Percentiles rank a stretch among this genome's conserved stretches.
These are phyloP conservation scores for Macquaria ambigua DNA, from an alignment of 2,113 vertebrate genomes.

Conservation along the genomic window DNA sequence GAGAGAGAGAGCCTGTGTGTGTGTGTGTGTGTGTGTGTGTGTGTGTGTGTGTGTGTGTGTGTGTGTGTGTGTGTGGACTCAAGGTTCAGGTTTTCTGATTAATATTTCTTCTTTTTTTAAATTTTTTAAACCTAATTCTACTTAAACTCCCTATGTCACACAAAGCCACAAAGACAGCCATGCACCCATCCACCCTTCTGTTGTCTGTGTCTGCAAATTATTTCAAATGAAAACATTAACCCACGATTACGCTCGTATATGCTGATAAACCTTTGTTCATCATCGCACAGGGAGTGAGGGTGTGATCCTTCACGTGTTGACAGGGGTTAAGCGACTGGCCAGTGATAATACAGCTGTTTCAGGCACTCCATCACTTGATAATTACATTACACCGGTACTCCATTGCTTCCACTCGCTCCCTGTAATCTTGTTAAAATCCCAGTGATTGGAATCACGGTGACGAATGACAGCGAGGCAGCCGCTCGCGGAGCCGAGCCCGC, in stretches of 20 bases:
- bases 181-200: not conserved
- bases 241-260: not conserved
- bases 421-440: slow-evolving; percentile 82
- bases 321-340: slow-evolving; percentile 82
- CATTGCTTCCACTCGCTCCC: slow-evolving; percentile 77
- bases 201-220: not conserved
- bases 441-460: slow-evolving; percentile 78
- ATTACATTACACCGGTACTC: slow-evolving; percentile 80
- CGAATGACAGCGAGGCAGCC: slow-evolving; percentile 54
- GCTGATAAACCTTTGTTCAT: slow-evolving; percentile 29
- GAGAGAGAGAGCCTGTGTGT: slow-evolving; percentile 1
- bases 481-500: slow-evolving; percentile 40
- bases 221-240: not conserved
- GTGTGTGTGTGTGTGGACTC: not conserved
- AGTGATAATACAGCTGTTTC: slow-evolving; percentile 80
- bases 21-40: not conserved
- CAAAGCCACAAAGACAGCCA: not conserved
- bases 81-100: slow-evolving; percentile 14
- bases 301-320: slow-evolving; percentile 76
- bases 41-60: not conserved
- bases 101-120: not conserved
- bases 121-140: not conserved
- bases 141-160: not conserved
- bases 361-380: slow-evolving; percentile 82
- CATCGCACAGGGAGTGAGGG: slow-evolving; percentile 4